A percentile compares a stretch with the other conserved stretches of the same genome.
Conservation (phyloP, 1,140 invertebrate species). For the Drosophila micromelanica region DNA sequence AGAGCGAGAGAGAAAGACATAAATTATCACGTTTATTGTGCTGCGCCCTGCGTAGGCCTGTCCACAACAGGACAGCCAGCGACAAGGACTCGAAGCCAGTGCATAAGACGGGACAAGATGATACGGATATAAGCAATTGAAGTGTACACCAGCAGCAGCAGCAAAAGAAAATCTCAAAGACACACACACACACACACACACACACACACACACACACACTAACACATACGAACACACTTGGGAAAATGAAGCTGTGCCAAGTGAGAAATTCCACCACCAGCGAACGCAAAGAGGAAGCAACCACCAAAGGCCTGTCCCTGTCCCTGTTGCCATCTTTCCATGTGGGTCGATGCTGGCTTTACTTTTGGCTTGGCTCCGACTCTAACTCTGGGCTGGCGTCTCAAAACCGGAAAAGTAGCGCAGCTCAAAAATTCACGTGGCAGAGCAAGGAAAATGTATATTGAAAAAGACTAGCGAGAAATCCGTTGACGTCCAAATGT, state of each 20-base stretch:
- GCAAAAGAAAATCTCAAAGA: constrained; percentile 24
- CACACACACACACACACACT: neutral
- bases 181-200: constrained; percentile 8
- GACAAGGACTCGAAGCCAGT: constrained; percentile 18
- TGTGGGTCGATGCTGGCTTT: constrained; percentile 11
- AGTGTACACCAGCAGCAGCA: constrained; percentile 25
- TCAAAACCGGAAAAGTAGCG: constrained; percentile 29
- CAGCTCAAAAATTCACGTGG: constrained; percentile 13
- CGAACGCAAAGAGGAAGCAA: constrained; percentile 20
- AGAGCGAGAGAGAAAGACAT: constrained; percentile 15
- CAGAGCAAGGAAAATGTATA: constrained; percentile 8
- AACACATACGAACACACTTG: constrained; percentile 1
- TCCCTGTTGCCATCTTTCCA: constrained; percentile 2
- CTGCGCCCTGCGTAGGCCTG: constrained; percentile 38
- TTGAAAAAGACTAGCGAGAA: constrained; percentile 12
- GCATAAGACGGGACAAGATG: constrained; percentile 20
- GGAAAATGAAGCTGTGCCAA: constrained; percentile 25
- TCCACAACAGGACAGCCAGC: constrained; percentile 12
- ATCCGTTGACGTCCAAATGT: constrained; percentile 52
- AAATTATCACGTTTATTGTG: constrained; percentile 64
- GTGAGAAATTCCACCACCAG: constrained; percentile 63
- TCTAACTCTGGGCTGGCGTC: neutral
- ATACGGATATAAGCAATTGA: constrained; percentile 44
- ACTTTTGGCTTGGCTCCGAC: neutral
- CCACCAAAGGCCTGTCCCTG: constrained; percentile 29